These are phyloP conservation scores for Pagetopsis macropterus DNA, from an alignment of 2,797 vertebrate species.

Conservation along the genomic window DNA sequence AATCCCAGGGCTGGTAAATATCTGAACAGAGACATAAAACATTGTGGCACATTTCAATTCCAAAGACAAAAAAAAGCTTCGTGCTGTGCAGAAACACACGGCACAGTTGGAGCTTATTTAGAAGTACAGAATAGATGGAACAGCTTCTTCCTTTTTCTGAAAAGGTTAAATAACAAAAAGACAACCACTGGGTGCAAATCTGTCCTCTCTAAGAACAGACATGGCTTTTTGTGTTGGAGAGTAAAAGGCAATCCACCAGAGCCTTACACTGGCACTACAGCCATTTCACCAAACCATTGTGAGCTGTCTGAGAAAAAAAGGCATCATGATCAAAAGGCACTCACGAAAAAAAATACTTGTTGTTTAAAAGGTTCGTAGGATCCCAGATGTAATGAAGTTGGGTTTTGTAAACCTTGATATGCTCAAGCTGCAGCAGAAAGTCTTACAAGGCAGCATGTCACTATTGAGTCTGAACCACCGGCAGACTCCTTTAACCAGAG, in stretches of 20 bases:
- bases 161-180: background rate
- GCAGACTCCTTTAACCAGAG: too few relatives aligned
- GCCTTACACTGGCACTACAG: background rate
- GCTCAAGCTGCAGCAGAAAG: background rate
- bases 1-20: too few relatives aligned
- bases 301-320: too few relatives aligned
- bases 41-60: background rate
- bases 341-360: background rate
- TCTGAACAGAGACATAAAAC: too few relatives aligned
- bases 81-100: background rate
- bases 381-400: background rate
- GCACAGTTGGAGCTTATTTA: background rate
- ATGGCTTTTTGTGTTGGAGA: background rate
- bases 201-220: too few relatives aligned
- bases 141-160: background rate
- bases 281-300: too few relatives aligned
- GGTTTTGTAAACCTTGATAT: background rate
- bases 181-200: background rate
- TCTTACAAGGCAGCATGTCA: background rate
- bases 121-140: background rate
- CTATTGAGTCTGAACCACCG: background rate
- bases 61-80: background rate
- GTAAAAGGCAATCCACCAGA: background rate
- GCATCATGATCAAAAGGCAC: background rate
- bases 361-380: background rate